These are phyloP conservation scores for Pterocles burchelli DNA, from an alignment of 2,113 vertebrate species.

Conservation along the genomic window DNA sequence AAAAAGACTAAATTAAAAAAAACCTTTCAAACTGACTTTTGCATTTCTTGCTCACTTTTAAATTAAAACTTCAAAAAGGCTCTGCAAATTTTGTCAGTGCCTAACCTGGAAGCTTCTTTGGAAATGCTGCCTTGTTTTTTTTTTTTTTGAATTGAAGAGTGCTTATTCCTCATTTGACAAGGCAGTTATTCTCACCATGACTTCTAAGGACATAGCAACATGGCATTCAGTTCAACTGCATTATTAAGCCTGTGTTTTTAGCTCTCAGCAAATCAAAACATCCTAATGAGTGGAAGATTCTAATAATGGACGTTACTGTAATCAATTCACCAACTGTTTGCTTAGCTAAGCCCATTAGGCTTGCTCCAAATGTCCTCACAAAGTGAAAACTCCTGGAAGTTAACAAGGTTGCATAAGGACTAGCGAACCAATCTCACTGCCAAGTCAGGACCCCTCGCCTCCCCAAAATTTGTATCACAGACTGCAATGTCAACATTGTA, in stretches of 20 bases:
- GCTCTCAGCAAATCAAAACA: not conserved
- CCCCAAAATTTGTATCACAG: not conserved
- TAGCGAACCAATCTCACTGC: rapidly evolving
- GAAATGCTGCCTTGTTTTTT: not conserved
- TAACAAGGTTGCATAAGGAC: not conserved
- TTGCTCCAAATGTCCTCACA: not conserved
- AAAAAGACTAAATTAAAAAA: not conserved
- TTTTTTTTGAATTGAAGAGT: not conserved
- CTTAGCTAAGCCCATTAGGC: slow-evolving; percentile 25
- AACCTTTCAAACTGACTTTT: not conserved
- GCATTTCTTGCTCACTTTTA: not conserved
- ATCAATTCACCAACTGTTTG: slow-evolving; percentile 11
- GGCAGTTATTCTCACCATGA: not conserved
- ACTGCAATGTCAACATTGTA: not conserved
- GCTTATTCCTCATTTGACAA: not conserved
- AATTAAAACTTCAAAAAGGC: not conserved
- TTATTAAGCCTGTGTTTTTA: not conserved
- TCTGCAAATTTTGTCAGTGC: not conserved
- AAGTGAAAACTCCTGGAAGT: not conserved
- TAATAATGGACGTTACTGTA: not conserved
- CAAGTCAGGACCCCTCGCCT: not conserved
- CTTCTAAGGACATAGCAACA: slow-evolving; percentile 3
- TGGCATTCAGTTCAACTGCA: not conserved
- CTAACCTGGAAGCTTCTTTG: not conserved
- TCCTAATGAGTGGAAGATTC: slow-evolving; percentile 23